Evolutionary conservation across 1,140 invertebrate species (phyloP), one percentile per base, ranked within the genome.

Genomic region (Anoplolepis gracilipes): DNA sequence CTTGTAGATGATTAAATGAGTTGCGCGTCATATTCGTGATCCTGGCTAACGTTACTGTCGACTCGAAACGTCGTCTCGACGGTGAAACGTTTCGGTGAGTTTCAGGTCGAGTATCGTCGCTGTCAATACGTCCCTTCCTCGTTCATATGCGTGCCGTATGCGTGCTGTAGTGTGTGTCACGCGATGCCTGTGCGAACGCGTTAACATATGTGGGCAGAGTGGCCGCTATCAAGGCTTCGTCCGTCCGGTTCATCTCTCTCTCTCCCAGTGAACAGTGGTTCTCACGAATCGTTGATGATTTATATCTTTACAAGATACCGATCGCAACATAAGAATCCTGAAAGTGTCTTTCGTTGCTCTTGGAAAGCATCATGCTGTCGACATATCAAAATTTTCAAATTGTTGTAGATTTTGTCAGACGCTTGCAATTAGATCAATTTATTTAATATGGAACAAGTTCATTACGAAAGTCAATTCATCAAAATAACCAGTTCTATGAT

Each of bases 121-220:
- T 82, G 78, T 73, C 78, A 82, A 82, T 82, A 84, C 81, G 81
- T 84, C 46, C 67, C 57, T 85, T 85, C 69, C 57, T 64, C 65
- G 46, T 89, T 88, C 81, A 55, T n/a, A 55, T 89, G 88, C 85
- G 55, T 30, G 69, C 88, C 81, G 85, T 87, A 85, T 87, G 73
- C 79, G 73, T 85, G 39, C 76, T 33, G 11, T 67, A 39, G 85
- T 86, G 61, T 86, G 77, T 67, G 86, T 90, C 88, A 75, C 85
- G 77, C 86, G 62, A 33, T 70, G 88, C 53, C 72, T 88, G 65
- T 90, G 82, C 79, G 76, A 90, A 90, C 65, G 77, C 88, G 88
- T 88, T 86, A 90, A 88, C 88, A 88, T 79, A 86, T 90, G 88
- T 82, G 87, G 84, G 84, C 87, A 85, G 85, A 89, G 85, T 78